These are phyloP conservation scores for Erythrolamprus reginae DNA, from an alignment of 2,113 vertebrate genomes.

Conservation along the genomic window DNA sequence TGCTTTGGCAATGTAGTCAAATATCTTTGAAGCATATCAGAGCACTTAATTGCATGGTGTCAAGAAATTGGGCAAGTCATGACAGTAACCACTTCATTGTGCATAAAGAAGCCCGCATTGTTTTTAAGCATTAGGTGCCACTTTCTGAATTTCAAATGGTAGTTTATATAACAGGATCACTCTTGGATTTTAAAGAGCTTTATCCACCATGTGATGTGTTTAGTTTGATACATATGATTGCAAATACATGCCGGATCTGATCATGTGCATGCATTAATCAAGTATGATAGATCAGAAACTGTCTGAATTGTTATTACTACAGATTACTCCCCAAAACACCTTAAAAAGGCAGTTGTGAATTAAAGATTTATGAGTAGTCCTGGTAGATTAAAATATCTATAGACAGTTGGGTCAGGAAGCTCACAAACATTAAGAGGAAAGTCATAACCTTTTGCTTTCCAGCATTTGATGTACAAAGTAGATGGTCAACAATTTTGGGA, in stretches of 20 bases:
- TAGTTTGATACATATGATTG: background rate
- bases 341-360: background rate
- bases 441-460: background rate
- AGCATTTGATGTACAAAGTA: background rate
- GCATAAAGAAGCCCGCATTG: background rate
- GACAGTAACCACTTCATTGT: background rate
- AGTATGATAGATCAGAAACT: background rate
- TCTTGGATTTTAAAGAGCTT: background rate
- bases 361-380: background rate
- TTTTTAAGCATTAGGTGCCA: background rate
- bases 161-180: background rate
- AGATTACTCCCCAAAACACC: background rate
- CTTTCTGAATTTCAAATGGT: background rate
- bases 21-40: conserved; percentile 3
- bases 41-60: background rate
- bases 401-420: background rate
- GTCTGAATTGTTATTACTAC: background rate
- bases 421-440: background rate
- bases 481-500: background rate
- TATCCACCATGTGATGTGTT: background rate
- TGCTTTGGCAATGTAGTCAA: background rate
- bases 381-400: background rate
- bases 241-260: background rate
- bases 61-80: background rate
- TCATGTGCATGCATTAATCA: background rate